phyloP scores from a whole-genome alignment of 2,113 vertebrate genomes.

The Toxotes chatareus region DNA sequence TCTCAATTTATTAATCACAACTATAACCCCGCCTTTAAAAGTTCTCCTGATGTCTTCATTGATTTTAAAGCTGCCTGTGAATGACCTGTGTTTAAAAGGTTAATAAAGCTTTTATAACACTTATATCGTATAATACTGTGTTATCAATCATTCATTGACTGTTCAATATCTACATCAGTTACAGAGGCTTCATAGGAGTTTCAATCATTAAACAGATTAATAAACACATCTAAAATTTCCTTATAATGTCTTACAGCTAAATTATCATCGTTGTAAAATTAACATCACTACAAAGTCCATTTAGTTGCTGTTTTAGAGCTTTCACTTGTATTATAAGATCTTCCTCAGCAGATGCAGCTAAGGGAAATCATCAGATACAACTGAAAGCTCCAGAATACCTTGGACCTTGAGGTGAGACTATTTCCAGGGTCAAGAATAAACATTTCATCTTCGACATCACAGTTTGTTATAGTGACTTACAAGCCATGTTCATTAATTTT shows the following conservation, averaged over 20 bases:
- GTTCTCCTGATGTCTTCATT: neutral
- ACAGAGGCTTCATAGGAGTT: neutral
- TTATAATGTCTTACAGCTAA: too few species aligned
- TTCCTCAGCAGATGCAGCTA: neutral
- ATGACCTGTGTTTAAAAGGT: too few species aligned
- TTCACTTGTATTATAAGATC: too few species aligned
- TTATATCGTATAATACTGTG: too few species aligned
- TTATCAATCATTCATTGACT: neutral
- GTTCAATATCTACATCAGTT: neutral
- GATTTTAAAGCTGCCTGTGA: too few species aligned
- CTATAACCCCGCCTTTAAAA: neutral
- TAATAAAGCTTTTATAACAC: too few species aligned
- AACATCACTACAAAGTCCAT: too few species aligned
- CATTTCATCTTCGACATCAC: too few species aligned
- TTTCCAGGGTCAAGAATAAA: too few species aligned
- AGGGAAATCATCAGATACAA: neutral
- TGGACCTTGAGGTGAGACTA: neutral
- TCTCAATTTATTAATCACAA: neutral
- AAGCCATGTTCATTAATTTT: neutral
- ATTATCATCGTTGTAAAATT: too few species aligned
- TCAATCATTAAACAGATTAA: neutral
- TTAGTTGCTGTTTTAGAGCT: too few species aligned
- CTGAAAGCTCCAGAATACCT: neutral
- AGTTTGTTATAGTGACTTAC: neutral
- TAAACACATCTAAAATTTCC: too few species aligned